phyloP scores from a whole-genome alignment of 1,140 invertebrate species.

The Trialeurodes vaporariorum region DNA sequence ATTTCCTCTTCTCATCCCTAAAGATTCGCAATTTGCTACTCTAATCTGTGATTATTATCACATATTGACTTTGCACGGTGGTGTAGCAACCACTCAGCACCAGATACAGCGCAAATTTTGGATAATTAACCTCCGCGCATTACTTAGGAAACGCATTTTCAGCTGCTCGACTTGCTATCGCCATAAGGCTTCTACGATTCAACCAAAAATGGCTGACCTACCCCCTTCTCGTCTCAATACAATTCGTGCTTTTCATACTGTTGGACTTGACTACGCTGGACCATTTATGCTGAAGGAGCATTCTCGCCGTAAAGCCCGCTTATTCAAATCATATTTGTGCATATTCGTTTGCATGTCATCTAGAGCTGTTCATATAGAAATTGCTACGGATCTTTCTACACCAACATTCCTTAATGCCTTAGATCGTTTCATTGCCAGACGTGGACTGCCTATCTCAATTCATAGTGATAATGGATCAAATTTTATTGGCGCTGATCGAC shows the following conservation, averaged over 20 bases:
- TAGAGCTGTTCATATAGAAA: constrained; percentile 27
- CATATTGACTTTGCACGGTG: no score
- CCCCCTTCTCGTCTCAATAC: constrained; percentile 16
- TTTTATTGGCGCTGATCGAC: no score
- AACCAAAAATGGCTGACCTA: constrained; percentile 20
- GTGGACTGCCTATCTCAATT: constrained; percentile 15
- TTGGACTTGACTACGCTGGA: constrained; percentile 24
- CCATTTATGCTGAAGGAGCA: constrained; percentile 14
- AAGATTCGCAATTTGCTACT: no score
- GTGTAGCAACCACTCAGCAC: no score
- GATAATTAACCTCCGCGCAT: no score
- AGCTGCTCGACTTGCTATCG: constrained; percentile 17
- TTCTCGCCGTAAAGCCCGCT: background rate
- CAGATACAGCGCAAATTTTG: no score
- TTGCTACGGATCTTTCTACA: constrained; percentile 23
- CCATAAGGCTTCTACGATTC: constrained; percentile 5
- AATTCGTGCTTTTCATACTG: constrained; percentile 13
- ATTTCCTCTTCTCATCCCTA: no score
- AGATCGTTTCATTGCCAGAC: constrained; percentile 23
- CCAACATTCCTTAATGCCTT: constrained; percentile 24
- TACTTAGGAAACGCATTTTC: no score
- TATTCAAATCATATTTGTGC: constrained; percentile 15
- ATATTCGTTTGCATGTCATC: constrained; percentile 28
- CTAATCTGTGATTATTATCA: no score
- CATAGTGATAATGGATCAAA: no score